Conservation (phyloP, 1,140 invertebrate species). For the Chrysomallon squamiferum region DNA sequence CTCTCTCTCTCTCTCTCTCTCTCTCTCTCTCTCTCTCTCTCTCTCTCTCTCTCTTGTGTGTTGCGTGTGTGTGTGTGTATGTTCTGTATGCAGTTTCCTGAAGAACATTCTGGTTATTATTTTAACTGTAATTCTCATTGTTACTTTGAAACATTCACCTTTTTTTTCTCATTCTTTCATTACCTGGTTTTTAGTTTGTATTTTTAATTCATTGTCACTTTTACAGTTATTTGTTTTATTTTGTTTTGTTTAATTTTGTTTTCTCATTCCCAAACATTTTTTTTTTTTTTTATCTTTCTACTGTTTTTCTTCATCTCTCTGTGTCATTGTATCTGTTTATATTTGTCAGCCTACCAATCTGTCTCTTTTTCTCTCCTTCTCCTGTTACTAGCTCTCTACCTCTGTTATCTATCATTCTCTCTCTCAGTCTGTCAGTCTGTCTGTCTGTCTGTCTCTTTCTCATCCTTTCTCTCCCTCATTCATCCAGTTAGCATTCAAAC, state of each 20-base stretch:
- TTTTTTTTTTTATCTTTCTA: neutral
- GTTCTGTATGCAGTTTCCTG: no score
- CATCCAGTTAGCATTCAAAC: no score
- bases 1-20: no score
- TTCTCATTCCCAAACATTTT: neutral
- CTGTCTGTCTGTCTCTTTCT: neutral
- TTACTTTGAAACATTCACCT: neutral
- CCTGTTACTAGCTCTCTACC: no score
- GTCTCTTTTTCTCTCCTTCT: neutral
- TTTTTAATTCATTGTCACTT: no score
- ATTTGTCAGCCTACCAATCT: neutral
- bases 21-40: no score
- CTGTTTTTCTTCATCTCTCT: neutral
- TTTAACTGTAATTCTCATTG: no score
- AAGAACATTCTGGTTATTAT: no score
- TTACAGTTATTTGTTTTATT: neutral
- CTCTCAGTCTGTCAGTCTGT: no score
- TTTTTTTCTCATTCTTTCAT: neutral
- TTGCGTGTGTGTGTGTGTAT: no score
- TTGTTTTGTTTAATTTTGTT: neutral
- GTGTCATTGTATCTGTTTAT: neutral
- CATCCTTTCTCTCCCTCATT: neutral
- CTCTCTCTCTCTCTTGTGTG: no score
- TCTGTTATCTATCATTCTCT: neutral
- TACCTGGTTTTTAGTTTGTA: slow-evolving; percentile 4